Evolutionary conservation across 2,888 invertebrate species (phyloP), one percentile per base, ranked within the genome.

Genomic region (Pocota personata): DNA sequence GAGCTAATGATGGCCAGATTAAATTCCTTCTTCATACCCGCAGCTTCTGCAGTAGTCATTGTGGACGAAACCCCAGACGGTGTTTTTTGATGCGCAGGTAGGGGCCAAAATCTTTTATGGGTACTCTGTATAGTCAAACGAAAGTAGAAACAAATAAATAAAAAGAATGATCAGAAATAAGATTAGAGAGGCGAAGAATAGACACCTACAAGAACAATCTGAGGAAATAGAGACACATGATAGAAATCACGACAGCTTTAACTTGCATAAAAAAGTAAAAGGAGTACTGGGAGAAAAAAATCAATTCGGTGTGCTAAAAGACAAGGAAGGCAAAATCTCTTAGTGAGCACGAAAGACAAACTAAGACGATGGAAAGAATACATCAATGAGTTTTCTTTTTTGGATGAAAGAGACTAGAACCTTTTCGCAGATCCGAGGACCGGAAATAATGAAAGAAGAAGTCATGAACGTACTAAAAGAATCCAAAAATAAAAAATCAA

Each of bases 301-400:
- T 32, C n/a, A 66, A n/a, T 14, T 14, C 19, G 19, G 16, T 3
- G 8, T 21, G 3, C 27, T 67, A 52, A 67, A 52, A 27, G 40
- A 52, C 3, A 67, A 50, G 19, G 50, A 32, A 35, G 35, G 21
- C 1, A 50, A 35, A 8, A 50, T n/a, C n/a, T n/a, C n/a, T n/a
- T 50, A 66, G 14, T 66, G 21, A 24, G 21, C 7, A 48, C 21
- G 8, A 66, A 48, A 30, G 48, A 48, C 32, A 48, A 66, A 21
- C 4, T 14, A 14, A 10, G 1, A 6, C 21, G 52, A 24, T 16
- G 55, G 67, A 50, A 67, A 52, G 66, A 67, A 37, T 67, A 52
- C 21, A 67, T 50, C 10, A 50, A 67, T 24, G 66, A 66, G 21
- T 24, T 50, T 24, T n/a, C n/a, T n/a, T 14, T 67, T 67, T n/a